Base-by-base conservation (phyloP, 2,888 invertebrate species). In the Cartodere bifasciata region DNA sequence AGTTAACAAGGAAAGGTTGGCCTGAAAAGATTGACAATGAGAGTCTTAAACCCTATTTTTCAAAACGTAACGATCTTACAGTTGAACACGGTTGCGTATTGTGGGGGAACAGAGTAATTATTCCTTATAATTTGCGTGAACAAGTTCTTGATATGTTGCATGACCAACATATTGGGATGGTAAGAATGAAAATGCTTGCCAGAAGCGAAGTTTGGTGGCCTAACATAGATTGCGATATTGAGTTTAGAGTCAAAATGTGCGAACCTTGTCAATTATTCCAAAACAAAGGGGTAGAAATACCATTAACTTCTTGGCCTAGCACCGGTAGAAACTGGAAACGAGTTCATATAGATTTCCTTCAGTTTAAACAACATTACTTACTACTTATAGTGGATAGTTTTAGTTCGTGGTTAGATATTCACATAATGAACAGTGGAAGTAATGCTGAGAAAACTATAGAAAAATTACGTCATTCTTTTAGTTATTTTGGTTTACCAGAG, bases 141-240 rank as follows among this genome's bases (percentile, higher is more conserved):
- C 1, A 4, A 12, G 27, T 40, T 12, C 16, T 41, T 7, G 9
- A n/a, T 4, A 23, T 36, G 11, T 13, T 41, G 4, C 40, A 41
- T 24, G 17, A 9, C 1, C 24, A 26, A 13, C 38, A 42, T 27
- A 16, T 20, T 4, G 40, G 39, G 3, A 26, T 35, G 3, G 38
- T 38, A 6, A 30, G 29, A 17, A 37, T 36, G 29, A 40, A 43
- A 21, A 13, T 25, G 5, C 17, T 37, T 4, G 38, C 40, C 5
- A 22, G 40, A 27, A 31, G 31, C 2, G 34, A 31, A 30, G 36
- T 33, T 13, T 44, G 38, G 33, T 40, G 40, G 42, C 38, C 34
- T 17, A 16, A 23, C 3, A 38, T 43, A 2, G 42, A 40, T 21
- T 22, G 28, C 4, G 35, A 40, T 11, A 34, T 36, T 1, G 38